These are phyloP conservation scores for Epinephelus lanceolatus DNA, from an alignment of 2,113 vertebrate species.

Conservation along the genomic window DNA sequence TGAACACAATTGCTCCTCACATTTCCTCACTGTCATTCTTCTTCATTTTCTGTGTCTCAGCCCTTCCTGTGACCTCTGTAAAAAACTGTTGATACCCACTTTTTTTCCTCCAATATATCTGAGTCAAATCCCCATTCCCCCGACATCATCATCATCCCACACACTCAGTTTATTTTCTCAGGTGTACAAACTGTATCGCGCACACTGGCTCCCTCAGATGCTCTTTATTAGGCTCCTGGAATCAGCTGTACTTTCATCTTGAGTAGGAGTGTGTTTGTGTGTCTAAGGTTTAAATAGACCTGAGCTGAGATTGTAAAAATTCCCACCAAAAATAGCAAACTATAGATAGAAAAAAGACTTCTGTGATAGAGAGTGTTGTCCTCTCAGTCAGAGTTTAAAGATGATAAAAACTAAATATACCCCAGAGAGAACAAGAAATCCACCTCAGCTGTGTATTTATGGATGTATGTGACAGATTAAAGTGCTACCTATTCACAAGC, in stretches of 20 bases:
- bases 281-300: slow-evolving; percentile 45
- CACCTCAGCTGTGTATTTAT: neutral
- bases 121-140: slow-evolving; percentile 59
- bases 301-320: slow-evolving; percentile 17
- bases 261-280: slow-evolving; percentile 37
- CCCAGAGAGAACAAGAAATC: neutral
- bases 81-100: slow-evolving; percentile 77
- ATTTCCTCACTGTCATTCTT: slow-evolving; percentile 26
- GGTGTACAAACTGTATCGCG: slow-evolving; percentile 92
- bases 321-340: slow-evolving; percentile 41
- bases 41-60: slow-evolving; percentile 34
- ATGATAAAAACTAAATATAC: neutral
- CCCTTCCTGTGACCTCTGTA: slow-evolving; percentile 86
- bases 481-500: too few species aligned
- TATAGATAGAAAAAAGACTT: neutral
- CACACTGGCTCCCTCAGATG: slow-evolving; percentile 91
- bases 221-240: slow-evolving; percentile 95
- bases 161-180: slow-evolving; percentile 93
- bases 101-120: slow-evolving; percentile 80
- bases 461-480: neutral
- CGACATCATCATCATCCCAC: slow-evolving; percentile 61
- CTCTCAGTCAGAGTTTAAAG: neutral
- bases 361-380: neutral
- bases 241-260: slow-evolving; percentile 80
- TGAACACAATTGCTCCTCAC: slow-evolving; percentile 9